phyloP scores from a whole-genome alignment of 2,113 vertebrate genomes.

The Lynx canadensis region DNA sequence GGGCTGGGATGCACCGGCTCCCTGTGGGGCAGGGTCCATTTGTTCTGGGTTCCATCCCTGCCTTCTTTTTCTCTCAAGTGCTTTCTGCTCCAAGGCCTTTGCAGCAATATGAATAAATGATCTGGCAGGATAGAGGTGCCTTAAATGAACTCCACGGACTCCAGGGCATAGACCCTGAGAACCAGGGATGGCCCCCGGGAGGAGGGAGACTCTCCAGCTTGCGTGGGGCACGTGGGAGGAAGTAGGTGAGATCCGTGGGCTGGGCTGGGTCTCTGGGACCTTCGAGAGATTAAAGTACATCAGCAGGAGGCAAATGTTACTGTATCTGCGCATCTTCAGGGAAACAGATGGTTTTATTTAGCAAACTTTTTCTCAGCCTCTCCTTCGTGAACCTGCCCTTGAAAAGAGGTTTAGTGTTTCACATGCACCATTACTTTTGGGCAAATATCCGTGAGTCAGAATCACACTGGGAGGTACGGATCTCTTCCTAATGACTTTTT shows the following conservation, averaged over 20 bases:
- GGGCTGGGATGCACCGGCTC: background rate
- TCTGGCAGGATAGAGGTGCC: background rate
- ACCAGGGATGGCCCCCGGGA: accelerated
- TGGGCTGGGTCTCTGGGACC: background rate
- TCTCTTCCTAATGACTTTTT: conserved; percentile 35
- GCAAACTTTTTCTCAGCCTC: background rate
- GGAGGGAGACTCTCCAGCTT: background rate
- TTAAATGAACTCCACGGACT: background rate
- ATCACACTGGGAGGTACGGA: conserved; percentile 39
- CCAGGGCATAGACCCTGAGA: background rate
- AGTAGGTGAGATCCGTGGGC: background rate
- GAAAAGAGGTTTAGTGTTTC: conserved; percentile 34
- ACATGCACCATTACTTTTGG: conserved; percentile 55
- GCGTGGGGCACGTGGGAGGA: accelerated
- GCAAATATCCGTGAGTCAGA: conserved; percentile 60
- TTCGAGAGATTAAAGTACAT: background rate
- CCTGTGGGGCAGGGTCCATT: conserved; percentile 12
- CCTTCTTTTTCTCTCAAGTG: conserved; percentile 54
- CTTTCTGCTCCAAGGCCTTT: conserved; percentile 32
- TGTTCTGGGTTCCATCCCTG: conserved; percentile 1
- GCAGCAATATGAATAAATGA: conserved; percentile 43
- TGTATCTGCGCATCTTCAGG: conserved; percentile 20
- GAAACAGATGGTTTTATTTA: conserved; percentile 48
- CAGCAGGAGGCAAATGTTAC: background rate
- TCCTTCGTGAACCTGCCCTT: conserved; percentile 25